phyloP scores from a whole-genome alignment of 2,888 invertebrate genomes.

The Leptura quadrifasciata region DNA sequence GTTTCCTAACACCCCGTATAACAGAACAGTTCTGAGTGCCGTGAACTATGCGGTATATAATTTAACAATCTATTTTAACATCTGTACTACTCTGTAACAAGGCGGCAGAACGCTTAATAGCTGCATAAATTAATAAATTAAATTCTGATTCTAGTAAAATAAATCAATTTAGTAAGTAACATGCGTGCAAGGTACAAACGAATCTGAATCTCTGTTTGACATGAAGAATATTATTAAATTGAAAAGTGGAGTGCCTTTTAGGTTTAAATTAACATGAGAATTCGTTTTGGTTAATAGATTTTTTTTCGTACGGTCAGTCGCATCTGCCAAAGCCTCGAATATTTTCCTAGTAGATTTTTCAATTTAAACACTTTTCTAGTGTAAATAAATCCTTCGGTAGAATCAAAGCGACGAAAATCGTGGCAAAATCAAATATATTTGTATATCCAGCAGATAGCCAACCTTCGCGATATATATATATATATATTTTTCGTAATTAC shows the following conservation, averaged over 20 bases:
- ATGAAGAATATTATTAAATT: slow-evolving; percentile 7
- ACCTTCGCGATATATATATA: no score
- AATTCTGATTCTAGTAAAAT: slow-evolving; percentile 4
- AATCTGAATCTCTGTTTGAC: slow-evolving; percentile 13
- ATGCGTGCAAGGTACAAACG: slow-evolving; percentile 16
- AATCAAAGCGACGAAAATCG: background rate
- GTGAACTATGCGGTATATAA: background rate
- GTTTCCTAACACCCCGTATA: no score
- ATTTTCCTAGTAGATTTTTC: background rate
- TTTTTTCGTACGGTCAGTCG: background rate
- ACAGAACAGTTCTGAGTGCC: background rate
- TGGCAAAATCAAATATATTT: background rate
- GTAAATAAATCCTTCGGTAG: background rate
- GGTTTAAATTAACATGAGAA: slow-evolving; percentile 10
- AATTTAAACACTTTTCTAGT: slow-evolving; percentile 6
- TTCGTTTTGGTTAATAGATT: slow-evolving; percentile 6
- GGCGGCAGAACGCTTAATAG: background rate
- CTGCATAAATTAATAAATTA: background rate
- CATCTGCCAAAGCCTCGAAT: background rate
- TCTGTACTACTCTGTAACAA: slow-evolving; percentile 12
- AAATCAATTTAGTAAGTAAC: background rate
- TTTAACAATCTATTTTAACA: background rate
- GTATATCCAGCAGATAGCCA: background rate
- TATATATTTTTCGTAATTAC: no score
- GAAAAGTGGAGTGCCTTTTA: background rate